These are phyloP conservation scores for Cricetomys ansorgei DNA, from an alignment of 2,113 vertebrate genomes.

Conservation along the genomic window DNA sequence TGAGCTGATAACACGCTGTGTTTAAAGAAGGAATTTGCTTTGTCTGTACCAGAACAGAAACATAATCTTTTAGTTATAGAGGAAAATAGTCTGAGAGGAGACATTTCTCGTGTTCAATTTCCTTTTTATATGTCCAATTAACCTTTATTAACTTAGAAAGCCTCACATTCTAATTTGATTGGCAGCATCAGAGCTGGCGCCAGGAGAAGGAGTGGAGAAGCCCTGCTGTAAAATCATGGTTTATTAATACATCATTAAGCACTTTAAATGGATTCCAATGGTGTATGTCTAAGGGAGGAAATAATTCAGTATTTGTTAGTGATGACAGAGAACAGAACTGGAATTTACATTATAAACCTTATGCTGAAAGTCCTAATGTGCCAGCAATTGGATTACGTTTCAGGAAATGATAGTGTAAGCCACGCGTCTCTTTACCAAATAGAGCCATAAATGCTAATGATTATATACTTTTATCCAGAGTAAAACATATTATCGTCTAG, in stretches of 20 bases:
- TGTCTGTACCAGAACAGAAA: background rate
- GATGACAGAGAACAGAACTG: conserved; percentile 84
- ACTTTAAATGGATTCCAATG: conserved; percentile 85
- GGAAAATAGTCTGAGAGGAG: conserved; percentile 51
- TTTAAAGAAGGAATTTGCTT: background rate
- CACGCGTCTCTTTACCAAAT: conserved; percentile 60
- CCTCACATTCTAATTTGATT: conserved; percentile 83
- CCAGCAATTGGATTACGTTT: conserved; percentile 78
- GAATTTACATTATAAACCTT: conserved; percentile 83
- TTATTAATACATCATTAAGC: conserved; percentile 89
- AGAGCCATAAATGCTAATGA: conserved; percentile 76
- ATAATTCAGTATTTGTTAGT: conserved; percentile 86
- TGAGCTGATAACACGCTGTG: background rate
- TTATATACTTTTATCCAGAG: conserved; percentile 62
- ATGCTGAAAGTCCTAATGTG: conserved; percentile 81
- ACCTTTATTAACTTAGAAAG: conserved; percentile 84
- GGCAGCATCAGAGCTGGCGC: conserved; percentile 76
- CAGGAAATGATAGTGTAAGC: conserved; percentile 65
- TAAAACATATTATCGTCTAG: conserved; percentile 39
- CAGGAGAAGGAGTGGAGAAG: conserved; percentile 77
- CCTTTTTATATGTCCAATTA: conserved; percentile 84
- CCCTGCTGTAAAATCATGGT: conserved; percentile 83
- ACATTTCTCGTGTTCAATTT: conserved; percentile 48
- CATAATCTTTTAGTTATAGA: conserved; percentile 19
- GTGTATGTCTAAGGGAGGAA: conserved; percentile 83